phyloP scores from a whole-genome alignment of 2,113 vertebrate genomes.

The Camarhynchus parvulus region DNA sequence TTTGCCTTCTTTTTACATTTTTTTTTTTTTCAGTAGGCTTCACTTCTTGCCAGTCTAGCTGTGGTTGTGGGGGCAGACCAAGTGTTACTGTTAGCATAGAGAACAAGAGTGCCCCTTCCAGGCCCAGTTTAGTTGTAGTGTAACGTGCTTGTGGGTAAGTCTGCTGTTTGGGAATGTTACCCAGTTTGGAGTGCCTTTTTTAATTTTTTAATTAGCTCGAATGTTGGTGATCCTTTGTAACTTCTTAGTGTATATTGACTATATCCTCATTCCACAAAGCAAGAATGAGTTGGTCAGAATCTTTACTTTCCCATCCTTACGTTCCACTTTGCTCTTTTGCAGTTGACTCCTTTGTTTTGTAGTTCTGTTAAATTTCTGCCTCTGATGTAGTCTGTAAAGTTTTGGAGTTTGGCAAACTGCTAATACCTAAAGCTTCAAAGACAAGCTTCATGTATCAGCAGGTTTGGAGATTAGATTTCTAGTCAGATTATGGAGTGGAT shows the following conservation, averaged over 20 bases:
- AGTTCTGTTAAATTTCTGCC: neutral
- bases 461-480: neutral
- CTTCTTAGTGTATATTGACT: neutral
- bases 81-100: neutral
- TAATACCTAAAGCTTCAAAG: conserved; percentile 13
- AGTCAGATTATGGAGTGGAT: neutral
- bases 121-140: neutral
- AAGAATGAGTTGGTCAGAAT: neutral
- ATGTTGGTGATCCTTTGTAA: neutral
- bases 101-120: neutral
- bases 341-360: neutral
- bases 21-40: neutral
- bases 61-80: neutral
- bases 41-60: neutral
- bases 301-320: neutral
- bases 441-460: neutral
- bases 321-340: neutral
- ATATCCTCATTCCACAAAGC: neutral
- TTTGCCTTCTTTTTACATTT: neutral
- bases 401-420: neutral
- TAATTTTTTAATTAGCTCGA: neutral
- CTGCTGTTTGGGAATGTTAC: neutral
- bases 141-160: neutral
- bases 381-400: neutral
- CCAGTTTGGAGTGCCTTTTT: neutral